Evolutionary conservation across 2,888 invertebrate species (phyloP), one percentile per base, ranked within the genome.

Genomic region (Oegoconia quadripuncta): DNA sequence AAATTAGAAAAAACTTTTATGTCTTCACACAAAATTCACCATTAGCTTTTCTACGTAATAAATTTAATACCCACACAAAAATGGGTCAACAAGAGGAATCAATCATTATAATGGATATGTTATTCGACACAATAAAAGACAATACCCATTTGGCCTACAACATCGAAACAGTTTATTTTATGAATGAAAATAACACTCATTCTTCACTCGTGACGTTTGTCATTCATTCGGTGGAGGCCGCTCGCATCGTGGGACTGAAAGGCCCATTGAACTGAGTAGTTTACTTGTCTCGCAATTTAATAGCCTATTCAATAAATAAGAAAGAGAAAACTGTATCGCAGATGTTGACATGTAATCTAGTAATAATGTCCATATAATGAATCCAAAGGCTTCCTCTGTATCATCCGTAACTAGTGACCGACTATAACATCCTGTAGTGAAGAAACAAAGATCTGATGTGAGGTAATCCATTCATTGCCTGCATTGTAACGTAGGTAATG

Each of bases 191-290:
- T 44, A 39, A 40, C 31, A 51, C 53, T 48, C 57, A 58, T 59
- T 59, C 61, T 54, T 46, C 33, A 30, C 39, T 39, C 37, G 42
- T 40, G 39, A 37, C 39, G 38, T 27, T 40, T 44, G 45, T 55
- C 27, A 27, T 29, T 29, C 29, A 29, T 15, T 29, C 16, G 16
- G n/a, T 29, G 16, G 29, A 28, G 13, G 46, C 45, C 54, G 63
- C 58, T 63, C 62, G 56, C 59, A 53, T 50, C 50, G 52, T 44
- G 62, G 59, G 60, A 64, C 59, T 65, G 60, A 66, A 72, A 70
- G 64, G 56, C 56, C 57, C 66, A 71, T 74, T 74, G 68, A 74
- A 64, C 33, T 33, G 16, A 12, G 8, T 9, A 32, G 15, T 22
- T 22, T 23, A 17, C 35, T 35, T 28, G 35, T 13, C 31, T 42